phyloP scores from a whole-genome alignment of 2,888 invertebrate genomes.

The Ypsolopha sequella region DNA sequence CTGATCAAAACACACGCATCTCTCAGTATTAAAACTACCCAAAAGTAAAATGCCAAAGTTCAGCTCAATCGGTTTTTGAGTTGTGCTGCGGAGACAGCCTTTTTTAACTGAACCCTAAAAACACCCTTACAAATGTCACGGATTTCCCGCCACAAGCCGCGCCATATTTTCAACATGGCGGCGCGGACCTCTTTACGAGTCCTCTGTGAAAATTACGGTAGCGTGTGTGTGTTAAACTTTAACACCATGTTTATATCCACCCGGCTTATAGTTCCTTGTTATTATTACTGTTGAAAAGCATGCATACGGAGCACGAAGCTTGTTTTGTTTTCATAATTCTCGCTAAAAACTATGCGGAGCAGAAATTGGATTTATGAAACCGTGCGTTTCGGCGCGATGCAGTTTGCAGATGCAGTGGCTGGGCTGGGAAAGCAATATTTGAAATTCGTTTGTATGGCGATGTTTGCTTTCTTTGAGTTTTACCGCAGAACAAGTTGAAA shows the following conservation, averaged over 20 bases:
- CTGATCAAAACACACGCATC: no score
- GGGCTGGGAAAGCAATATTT: no score
- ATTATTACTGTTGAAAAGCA: conserved; percentile 31
- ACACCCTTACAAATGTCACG: conserved; percentile 9
- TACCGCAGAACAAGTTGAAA: no score
- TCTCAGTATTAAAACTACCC: no score
- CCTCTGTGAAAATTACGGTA: conserved; percentile 51
- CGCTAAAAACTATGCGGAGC: background rate
- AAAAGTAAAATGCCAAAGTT: background rate
- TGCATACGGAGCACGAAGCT: conserved; percentile 14
- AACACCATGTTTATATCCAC: conserved; percentile 25
- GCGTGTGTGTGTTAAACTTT: conserved; percentile 57
- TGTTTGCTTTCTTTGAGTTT: no score
- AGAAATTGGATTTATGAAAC: no score
- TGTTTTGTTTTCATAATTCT: conserved; percentile 15
- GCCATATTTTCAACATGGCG: conserved; percentile 47
- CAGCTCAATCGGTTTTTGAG: background rate
- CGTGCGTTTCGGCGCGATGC: no score
- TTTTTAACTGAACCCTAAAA: background rate
- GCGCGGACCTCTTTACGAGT: conserved; percentile 52
- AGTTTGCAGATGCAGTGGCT: no score
- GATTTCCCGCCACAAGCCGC: conserved; percentile 46
- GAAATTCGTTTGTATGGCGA: no score
- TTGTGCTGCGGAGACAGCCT: background rate
- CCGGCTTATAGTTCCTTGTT: conserved; percentile 23